Base-by-base conservation (phyloP, 2,888 invertebrate species). In the Nyleta sp. region DNA sequence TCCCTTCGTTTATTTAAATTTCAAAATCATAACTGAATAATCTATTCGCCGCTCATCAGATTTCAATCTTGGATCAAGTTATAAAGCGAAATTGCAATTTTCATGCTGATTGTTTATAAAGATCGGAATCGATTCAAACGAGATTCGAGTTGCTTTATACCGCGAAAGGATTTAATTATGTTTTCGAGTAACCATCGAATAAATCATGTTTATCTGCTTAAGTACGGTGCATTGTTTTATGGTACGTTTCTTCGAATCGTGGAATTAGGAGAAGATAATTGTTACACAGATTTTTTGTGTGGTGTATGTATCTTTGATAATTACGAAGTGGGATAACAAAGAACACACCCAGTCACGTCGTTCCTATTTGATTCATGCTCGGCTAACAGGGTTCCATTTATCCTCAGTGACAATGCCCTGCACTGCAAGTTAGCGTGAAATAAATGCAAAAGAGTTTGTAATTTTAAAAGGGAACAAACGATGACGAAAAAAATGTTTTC, bases 281-380 rank as follows among this genome's bases (percentile, higher is more conserved):
- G 46, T 46, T 48, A 18, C 17, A 1, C 60, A 22, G 11, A n/a
- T 59, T 42, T 7, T 44, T 59, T 44, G 5, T n/a, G 13, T n/a
- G 17, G 44, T 46, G 24, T 38, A 28, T 35, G 40, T 52, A 42
- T 52, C 28, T 52, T 52, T 65, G 28, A 42, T 52, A 52, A 65
- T 52, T 38, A 38, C 22, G 40, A 42, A 42, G 17, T 42, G 20
- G 40, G 38, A 24, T 44, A 52, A 52, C 64, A 42, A 64, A 64
- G 50, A 64, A 52, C 50, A 52, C 50, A 40, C 38, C 52, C 64
- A 64, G 40, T 40, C 52, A 64, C 64, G 52, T 64, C 31, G 53
- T 65, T 53, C 53, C 17, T 44, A 31, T 31, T 53, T 65, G 53
- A 44, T 65, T 65, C 65, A 65, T 65, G 31, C 65, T 40, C 42